These are phyloP conservation scores for Gryon sp. DNA, from an alignment of 1,140 invertebrate species.

Conservation along the genomic window DNA sequence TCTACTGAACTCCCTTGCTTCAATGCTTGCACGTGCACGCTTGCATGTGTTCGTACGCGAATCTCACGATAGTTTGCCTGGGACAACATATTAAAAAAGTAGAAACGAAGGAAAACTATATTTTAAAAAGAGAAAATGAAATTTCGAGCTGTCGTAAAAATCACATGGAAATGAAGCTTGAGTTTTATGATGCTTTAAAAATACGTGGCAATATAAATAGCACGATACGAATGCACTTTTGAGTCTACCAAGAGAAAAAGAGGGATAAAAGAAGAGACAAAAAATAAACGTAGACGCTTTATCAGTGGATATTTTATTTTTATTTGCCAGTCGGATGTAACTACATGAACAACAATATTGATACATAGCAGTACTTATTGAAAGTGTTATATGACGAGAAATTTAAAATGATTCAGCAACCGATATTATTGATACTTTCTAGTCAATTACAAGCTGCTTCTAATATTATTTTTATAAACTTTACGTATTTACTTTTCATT, in stretches of 20 bases:
- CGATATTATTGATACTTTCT: conserved; percentile 12
- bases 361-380: conserved; percentile 22
- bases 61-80: conserved; percentile 38
- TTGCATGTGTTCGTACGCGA: not conserved
- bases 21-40: conserved; percentile 4
- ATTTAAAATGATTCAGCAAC: not conserved
- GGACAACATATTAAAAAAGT: conserved; percentile 53
- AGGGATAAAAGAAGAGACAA: no score
- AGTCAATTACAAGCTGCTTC: no score
- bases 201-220: conserved; percentile 39
- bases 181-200: conserved; percentile 33
- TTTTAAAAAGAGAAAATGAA: conserved; percentile 48
- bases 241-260: not conserved
- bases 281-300: conserved; percentile 2
- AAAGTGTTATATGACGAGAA: conserved; percentile 30
- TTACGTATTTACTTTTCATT: no score
- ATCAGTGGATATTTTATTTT: conserved; percentile 29
- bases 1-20: no score
- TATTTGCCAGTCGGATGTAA: conserved; percentile 11
- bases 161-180: conserved; percentile 45
- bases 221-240: conserved; percentile 9
- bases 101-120: conserved; percentile 43
- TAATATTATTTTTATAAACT: no score
- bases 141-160: conserved; percentile 45
- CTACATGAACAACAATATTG: conserved; percentile 21